These are phyloP conservation scores for Gobiocypris rarus DNA, from an alignment of 2,113 vertebrate genomes.

Conservation along the genomic window DNA sequence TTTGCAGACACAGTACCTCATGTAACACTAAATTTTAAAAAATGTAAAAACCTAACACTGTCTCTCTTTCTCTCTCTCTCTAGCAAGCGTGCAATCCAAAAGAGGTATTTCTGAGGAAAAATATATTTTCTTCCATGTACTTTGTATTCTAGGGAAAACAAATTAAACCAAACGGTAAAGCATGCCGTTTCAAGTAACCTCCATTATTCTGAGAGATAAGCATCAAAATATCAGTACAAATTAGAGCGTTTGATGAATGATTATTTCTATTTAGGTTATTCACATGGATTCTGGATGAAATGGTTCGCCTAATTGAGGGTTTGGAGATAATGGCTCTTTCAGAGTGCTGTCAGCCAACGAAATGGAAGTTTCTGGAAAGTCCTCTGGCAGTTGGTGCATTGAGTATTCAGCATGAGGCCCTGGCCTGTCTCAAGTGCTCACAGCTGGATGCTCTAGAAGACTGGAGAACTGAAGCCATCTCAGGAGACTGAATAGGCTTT, in stretches of 20 bases:
- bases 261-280: slow-evolving; percentile 36
- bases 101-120: not conserved
- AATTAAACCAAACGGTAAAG: slow-evolving; percentile 25
- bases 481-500: slow-evolving; percentile 50
- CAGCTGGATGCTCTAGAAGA: slow-evolving; percentile 55
- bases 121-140: not conserved
- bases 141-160: slow-evolving; percentile 12
- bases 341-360: slow-evolving; percentile 44
- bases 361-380: slow-evolving; percentile 54
- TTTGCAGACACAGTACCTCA: not conserved
- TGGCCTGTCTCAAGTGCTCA: slow-evolving; percentile 52
- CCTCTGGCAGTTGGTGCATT: slow-evolving; percentile 54
- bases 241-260: slow-evolving; percentile 36
- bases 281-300: slow-evolving; percentile 46
- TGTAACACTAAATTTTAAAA: slow-evolving; percentile 10
- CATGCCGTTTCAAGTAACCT: not conserved
- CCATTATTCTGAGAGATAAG: slow-evolving; percentile 6
- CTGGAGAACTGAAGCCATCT: slow-evolving; percentile 32
- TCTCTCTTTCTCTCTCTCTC: not conserved
- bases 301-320: slow-evolving; percentile 49
- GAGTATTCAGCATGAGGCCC: slow-evolving; percentile 54
- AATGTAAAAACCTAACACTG: slow-evolving; percentile 21
- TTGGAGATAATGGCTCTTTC: slow-evolving; percentile 50
- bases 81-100: not conserved
- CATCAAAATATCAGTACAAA: slow-evolving; percentile 47